Evolutionary conservation across 2,113 vertebrate species (phyloP).

Genomic region (Scartelaos histophorus): DNA sequence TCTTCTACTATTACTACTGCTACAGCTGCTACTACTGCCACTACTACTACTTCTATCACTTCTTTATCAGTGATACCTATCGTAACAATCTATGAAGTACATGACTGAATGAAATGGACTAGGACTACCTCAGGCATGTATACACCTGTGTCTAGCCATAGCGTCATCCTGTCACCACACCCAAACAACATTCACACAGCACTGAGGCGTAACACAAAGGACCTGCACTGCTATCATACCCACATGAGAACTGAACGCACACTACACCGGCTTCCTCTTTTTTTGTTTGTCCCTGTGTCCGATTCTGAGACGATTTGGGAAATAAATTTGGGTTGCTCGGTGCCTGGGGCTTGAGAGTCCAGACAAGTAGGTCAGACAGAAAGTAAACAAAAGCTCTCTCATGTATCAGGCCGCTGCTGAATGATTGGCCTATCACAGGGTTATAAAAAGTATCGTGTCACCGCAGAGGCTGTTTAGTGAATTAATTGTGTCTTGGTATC

Average conservation of each 20-base stretch:
- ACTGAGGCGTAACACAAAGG: neutral
- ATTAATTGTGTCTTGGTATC: neutral
- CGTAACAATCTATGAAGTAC: no score
- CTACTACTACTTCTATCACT: no score
- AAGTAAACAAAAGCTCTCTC: conserved; percentile 71
- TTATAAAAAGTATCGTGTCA: conserved; percentile 20
- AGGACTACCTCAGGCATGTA: conserved; percentile 1
- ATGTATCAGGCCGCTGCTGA: conserved; percentile 54
- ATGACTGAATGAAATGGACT: no score
- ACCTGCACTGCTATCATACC: neutral
- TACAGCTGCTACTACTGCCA: no score
- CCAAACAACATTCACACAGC: neutral
- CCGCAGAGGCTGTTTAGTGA: neutral
- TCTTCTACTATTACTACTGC: no score
- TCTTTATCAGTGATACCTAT: neutral
- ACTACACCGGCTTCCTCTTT: neutral
- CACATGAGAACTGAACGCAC: neutral
- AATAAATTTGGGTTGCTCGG: conserved; percentile 54
- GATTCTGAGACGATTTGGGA: conserved; percentile 33
- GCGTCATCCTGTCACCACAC: neutral
- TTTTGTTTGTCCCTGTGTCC: conserved; percentile 33
- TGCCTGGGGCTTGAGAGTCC: conserved; percentile 45
- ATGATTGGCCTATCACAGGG: conserved; percentile 38
- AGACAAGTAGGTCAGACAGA: conserved; percentile 73
- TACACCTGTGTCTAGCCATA: conserved; percentile 15